Evolutionary conservation across 2,113 vertebrate genomes (phyloP).

Genomic region (Cisticola juncidis): DNA sequence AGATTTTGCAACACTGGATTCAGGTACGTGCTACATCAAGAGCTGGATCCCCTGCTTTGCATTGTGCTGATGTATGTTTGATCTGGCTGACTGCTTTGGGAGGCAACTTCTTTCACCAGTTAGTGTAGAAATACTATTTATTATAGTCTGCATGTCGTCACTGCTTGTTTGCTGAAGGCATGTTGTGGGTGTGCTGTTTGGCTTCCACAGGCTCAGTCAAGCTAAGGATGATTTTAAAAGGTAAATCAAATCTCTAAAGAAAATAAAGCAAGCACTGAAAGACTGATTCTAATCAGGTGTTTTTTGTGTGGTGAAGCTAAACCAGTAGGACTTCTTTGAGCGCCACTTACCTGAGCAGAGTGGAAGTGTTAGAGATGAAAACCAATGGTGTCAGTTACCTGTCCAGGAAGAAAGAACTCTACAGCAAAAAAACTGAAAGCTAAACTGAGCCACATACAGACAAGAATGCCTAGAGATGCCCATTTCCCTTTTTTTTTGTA

Average conservation of each 20-base stretch:
- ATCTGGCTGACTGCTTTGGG: background rate
- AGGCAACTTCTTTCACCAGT: background rate
- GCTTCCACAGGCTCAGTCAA: background rate
- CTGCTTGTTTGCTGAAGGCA: background rate
- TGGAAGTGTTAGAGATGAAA: background rate
- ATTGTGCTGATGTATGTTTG: fast-evolving
- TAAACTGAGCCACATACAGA: background rate
- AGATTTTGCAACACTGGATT: background rate
- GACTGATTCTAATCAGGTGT: background rate
- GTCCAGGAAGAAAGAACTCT: background rate
- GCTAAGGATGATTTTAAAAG: background rate
- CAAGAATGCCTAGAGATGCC: background rate
- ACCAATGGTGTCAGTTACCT: background rate
- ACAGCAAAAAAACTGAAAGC: background rate
- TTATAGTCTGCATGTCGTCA: background rate
- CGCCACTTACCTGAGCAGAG: background rate
- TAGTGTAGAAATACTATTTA: background rate
- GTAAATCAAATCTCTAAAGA: background rate
- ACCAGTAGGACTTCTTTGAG: background rate
- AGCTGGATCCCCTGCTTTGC: background rate
- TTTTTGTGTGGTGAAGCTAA: background rate
- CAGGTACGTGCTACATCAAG: background rate
- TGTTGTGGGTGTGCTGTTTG: background rate
- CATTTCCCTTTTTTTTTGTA: background rate
- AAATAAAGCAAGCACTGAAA: background rate